phyloP scores from a whole-genome alignment of 2,113 vertebrate genomes.

The Tympanuchus pallidicinctus region DNA sequence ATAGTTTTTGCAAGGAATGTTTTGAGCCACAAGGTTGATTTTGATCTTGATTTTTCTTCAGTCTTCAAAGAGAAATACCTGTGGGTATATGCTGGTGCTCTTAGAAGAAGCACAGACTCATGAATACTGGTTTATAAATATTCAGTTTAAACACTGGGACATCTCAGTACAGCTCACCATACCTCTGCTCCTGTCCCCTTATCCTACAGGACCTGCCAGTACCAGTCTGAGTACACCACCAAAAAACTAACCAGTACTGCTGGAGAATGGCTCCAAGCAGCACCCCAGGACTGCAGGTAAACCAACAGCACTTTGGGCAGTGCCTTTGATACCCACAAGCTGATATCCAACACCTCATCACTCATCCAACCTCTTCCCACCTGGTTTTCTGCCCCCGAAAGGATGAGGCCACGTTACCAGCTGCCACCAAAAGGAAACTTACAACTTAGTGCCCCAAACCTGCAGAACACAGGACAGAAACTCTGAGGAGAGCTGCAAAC shows the following conservation, averaged over 20 bases:
- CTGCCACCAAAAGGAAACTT: background rate
- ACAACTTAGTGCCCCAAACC: background rate
- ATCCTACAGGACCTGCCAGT: accelerated
- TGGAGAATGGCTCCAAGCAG: background rate
- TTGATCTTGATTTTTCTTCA: constrained; percentile 15
- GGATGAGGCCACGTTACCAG: background rate
- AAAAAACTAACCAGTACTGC: background rate
- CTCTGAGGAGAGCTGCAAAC: background rate
- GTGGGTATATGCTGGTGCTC: background rate
- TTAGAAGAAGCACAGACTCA: constrained; percentile 2
- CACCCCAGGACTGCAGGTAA: background rate
- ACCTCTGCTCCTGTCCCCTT: background rate
- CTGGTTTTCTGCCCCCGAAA: no score
- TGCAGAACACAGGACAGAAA: no score
- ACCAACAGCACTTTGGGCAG: background rate
- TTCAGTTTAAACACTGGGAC: background rate
- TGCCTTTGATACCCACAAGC: background rate
- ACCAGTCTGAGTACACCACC: accelerated
- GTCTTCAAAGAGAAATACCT: constrained; percentile 12
- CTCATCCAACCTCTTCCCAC: background rate
- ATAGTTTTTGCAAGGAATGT: background rate
- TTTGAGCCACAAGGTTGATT: constrained; percentile 14
- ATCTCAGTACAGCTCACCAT: background rate
- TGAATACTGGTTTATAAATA: constrained; percentile 18
- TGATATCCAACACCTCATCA: background rate